Conservation (phyloP, 2,797 vertebrate species). For the Rhadinocentrus ornatus region DNA sequence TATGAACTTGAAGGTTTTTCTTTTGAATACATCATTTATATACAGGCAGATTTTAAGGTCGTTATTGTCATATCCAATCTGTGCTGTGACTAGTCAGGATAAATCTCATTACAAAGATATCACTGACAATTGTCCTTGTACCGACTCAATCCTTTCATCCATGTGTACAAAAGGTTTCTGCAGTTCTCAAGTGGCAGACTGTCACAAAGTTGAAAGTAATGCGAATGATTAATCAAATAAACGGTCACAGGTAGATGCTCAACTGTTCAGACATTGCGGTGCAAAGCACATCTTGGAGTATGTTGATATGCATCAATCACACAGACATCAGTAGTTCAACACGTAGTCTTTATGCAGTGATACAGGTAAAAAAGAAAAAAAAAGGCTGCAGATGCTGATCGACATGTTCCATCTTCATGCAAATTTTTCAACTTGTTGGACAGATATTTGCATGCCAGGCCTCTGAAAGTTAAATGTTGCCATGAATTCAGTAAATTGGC, state of each 20-base stretch:
- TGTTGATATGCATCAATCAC: conserved; percentile 57
- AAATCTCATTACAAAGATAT: conserved; percentile 64
- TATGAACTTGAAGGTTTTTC: conserved; percentile 46
- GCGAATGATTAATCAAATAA: conserved; percentile 36
- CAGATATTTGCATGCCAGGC: not conserved
- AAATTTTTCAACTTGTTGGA: not conserved
- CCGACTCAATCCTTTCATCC: conserved; percentile 55
- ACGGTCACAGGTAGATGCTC: conserved; percentile 21
- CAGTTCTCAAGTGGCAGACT: conserved; percentile 34
- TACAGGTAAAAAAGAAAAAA: not conserved
- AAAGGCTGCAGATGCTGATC: not conserved
- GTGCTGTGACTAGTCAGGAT: conserved; percentile 64
- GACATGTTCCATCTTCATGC: not conserved
- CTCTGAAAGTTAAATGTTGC: not conserved
- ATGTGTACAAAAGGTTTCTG: conserved; percentile 33
- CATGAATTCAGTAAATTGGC: not conserved
- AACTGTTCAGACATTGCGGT: conserved; percentile 50
- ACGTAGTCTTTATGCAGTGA: conserved; percentile 4
- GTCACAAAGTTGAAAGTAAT: conserved; percentile 44
- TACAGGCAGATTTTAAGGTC: conserved; percentile 65
- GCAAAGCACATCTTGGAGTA: conserved; percentile 49
- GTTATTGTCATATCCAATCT: conserved; percentile 65
- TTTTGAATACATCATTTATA: conserved; percentile 53
- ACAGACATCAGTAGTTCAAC: conserved; percentile 26
- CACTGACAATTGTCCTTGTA: conserved; percentile 66